Percentiles rank a stretch among this genome's conserved stretches.
Conservation (phyloP, 2,888 invertebrate genomes). For the Branchellion lobata region DNA sequence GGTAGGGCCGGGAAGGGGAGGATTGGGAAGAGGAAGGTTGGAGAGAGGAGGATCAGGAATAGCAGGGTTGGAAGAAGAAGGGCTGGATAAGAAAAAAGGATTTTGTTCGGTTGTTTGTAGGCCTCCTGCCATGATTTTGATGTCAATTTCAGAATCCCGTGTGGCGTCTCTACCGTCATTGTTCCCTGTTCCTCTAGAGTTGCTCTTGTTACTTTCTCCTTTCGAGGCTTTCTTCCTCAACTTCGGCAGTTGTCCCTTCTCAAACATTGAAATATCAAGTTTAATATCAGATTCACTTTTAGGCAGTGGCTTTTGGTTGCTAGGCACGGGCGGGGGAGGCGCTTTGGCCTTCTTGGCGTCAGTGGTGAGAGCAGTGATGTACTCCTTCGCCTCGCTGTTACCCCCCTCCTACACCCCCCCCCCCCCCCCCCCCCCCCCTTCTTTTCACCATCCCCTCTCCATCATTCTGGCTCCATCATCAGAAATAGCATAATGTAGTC, state of each 20-base stretch:
- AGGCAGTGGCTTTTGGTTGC: neutral
- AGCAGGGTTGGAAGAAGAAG: no score
- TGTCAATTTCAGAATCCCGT: no score
- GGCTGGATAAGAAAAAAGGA: no score
- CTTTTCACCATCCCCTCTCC: neutral
- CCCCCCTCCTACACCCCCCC: neutral
- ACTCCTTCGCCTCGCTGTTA: neutral
- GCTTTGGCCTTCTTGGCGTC: neutral
- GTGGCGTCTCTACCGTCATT: no score
- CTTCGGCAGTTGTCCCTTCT: constrained; percentile 28
- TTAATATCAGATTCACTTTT: neutral
- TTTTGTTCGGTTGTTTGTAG: no score
- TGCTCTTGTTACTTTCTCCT: no score
- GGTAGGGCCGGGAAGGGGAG: no score
- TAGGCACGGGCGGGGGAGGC: neutral
- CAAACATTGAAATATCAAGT: constrained; percentile 32
- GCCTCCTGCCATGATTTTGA: no score
- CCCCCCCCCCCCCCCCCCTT: neutral
- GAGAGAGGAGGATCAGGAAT: no score
- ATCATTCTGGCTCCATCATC: neutral
- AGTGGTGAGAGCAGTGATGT: neutral
- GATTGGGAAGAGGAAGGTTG: no score
- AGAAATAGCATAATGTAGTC: neutral
- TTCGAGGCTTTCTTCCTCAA: neutral
- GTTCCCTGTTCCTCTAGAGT: no score